Conservation (phyloP, 2,888 invertebrate genomes). For the Lymantria dispar region DNA sequence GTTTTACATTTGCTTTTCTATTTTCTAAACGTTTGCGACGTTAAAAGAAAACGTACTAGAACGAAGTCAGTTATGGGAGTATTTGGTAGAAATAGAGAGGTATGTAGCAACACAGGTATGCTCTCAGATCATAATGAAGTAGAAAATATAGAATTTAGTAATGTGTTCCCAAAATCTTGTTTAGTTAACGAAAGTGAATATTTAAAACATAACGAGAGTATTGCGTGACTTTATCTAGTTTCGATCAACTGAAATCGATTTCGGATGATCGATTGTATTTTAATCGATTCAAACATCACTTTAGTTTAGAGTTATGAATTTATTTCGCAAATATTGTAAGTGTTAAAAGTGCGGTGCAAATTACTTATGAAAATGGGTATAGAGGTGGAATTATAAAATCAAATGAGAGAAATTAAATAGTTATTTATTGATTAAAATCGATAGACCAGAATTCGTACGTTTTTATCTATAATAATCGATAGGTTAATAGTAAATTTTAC, state of each 20-base stretch:
- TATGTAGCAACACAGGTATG: conserved; percentile 35
- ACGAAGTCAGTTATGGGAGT: conserved; percentile 26
- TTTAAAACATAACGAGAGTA: conserved; percentile 27
- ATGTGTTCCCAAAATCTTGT: conserved; percentile 59
- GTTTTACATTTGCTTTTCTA: conserved; percentile 69
- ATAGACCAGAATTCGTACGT: conserved; percentile 29
- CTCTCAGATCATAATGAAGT: conserved; percentile 37
- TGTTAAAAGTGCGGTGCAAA: conserved; percentile 50
- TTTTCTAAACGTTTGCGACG: conserved; percentile 49
- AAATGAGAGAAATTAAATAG: conserved; percentile 49
- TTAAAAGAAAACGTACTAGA: conserved; percentile 27
- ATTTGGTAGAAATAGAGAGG: conserved; percentile 36
- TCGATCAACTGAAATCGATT: conserved; percentile 23
- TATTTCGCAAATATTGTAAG: conserved; percentile 43
- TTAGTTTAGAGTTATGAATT: conserved; percentile 43
- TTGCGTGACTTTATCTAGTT: conserved; percentile 32
- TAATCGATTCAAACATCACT: conserved; percentile 45
- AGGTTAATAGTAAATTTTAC: conserved; percentile 8
- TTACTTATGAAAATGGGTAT: conserved; percentile 49
- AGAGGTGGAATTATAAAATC: conserved; percentile 36
- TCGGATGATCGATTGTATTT: conserved; percentile 30
- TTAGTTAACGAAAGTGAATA: conserved; percentile 32
- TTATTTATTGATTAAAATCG: conserved; percentile 40
- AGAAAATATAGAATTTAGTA: conserved; percentile 59
- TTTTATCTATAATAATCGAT: conserved; percentile 22